Percentiles rank a stretch among this genome's conserved stretches.
Evolutionary conservation across 2,888 invertebrate genomes (phyloP).

Genomic region (Xanthia icteritia): DNA sequence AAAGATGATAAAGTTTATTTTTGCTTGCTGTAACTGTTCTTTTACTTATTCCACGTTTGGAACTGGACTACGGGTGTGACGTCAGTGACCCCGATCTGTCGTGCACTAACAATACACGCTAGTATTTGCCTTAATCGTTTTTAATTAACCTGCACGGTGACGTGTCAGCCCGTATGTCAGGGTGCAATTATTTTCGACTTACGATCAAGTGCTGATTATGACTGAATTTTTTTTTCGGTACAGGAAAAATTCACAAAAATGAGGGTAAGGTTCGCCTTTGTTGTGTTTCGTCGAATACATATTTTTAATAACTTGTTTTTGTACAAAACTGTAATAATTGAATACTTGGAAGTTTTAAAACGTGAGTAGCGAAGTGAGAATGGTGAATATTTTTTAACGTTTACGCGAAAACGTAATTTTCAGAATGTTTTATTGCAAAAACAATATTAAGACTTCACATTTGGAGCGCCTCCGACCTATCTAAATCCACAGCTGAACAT

Average conservation of each 20-base stretch:
- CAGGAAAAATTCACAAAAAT: slow-evolving; percentile 15
- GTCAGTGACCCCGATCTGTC: slow-evolving; percentile 64
- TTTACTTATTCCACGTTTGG: slow-evolving; percentile 50
- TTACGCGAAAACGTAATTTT: background rate
- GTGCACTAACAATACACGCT: slow-evolving; percentile 62
- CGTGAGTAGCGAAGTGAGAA: background rate
- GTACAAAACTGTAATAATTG: background rate
- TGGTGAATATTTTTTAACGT: background rate
- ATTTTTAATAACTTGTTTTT: slow-evolving; percentile 9
- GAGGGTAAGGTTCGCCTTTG: background rate
- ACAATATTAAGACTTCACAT: background rate
- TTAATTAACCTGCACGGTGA: slow-evolving; percentile 63
- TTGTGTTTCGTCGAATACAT: slow-evolving; percentile 1
- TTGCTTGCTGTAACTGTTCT: background rate
- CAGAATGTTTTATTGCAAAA: background rate
- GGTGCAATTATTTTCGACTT: slow-evolving; percentile 66
- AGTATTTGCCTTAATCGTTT: slow-evolving; percentile 62
- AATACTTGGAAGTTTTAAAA: slow-evolving; percentile 10
- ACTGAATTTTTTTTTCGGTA: slow-evolving; percentile 37
- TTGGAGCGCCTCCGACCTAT: background rate
- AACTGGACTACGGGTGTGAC: slow-evolving; percentile 60
- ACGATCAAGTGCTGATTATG: slow-evolving; percentile 54
- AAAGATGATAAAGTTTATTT: slow-evolving; percentile 35
- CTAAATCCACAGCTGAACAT: too few species aligned
- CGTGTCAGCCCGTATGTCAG: slow-evolving; percentile 51